Percentiles rank a stretch among this genome's conserved stretches.
phyloP scores from a whole-genome alignment of 2,888 invertebrate species.

The Oscheius onirici region DNA sequence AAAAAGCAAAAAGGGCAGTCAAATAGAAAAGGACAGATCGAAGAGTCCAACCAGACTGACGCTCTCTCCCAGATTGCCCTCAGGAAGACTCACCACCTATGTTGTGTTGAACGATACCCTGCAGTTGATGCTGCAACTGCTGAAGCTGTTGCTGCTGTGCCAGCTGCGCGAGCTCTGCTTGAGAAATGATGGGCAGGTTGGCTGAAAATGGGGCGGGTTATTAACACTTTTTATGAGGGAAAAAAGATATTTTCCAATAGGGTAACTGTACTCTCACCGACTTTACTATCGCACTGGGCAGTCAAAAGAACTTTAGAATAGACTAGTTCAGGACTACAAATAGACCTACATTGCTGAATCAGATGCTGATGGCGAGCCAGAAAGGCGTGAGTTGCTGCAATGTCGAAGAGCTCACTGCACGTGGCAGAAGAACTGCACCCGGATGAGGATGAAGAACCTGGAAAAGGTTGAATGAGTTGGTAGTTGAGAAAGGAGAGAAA shows the following conservation, averaged over 20 bases:
- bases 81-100: slow-evolving; percentile 27
- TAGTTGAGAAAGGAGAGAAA: not conserved
- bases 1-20: slow-evolving; percentile 8
- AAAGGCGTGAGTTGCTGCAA: slow-evolving; percentile 32
- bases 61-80: too few species aligned
- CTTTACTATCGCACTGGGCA: not conserved
- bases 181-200: slow-evolving; percentile 31
- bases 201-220: slow-evolving; percentile 20
- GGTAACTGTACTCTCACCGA: not conserved
- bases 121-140: slow-evolving; percentile 34
- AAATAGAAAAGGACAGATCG: slow-evolving; percentile 13
- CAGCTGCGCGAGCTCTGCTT: slow-evolving; percentile 34
- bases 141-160: slow-evolving; percentile 36
- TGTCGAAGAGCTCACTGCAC: slow-evolving; percentile 34
- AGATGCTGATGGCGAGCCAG: slow-evolving; percentile 35
- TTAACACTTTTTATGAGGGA: too few species aligned
- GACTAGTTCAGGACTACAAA: too few species aligned
- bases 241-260: not conserved
- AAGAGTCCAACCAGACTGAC: too few species aligned
- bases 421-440: slow-evolving; percentile 36
- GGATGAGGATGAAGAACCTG: slow-evolving; percentile 36
- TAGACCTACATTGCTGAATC: slow-evolving; percentile 32
- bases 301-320: not conserved
- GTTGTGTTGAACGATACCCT: slow-evolving; percentile 35
- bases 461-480: not conserved